Evolutionary conservation across 30 jellyfish, hydroid and myxozoan species (phyloP).

Genomic region (Pelagia noctiluca): DNA sequence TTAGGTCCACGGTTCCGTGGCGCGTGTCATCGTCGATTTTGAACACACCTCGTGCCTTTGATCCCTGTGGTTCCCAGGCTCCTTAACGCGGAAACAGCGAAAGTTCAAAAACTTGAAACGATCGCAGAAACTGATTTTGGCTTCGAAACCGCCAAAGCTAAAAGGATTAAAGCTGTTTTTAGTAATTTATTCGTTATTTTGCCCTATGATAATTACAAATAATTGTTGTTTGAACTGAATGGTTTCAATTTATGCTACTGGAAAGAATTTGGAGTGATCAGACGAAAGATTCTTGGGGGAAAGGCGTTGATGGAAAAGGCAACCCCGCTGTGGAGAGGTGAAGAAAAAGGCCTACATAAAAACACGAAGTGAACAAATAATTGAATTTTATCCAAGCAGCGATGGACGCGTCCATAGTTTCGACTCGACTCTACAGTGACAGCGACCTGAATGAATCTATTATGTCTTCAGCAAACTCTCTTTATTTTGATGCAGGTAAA

Average conservation of each 20-base stretch:
- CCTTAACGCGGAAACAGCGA: slow-evolving; percentile 43
- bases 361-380: no score
- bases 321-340: not conserved
- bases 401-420: slow-evolving; percentile 29
- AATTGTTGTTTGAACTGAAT: no score
- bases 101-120: slow-evolving; percentile 57
- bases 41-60: no score
- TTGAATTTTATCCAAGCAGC: not conserved
- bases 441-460: slow-evolving; percentile 61
- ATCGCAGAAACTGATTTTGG: no score
- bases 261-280: not conserved
- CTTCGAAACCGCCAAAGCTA: not conserved
- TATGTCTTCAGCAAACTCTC: slow-evolving; percentile 47
- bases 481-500: slow-evolving; percentile 55
- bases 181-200: not conserved
- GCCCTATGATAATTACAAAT: no score
- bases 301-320: slow-evolving; percentile 4
- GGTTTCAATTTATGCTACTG: not conserved
- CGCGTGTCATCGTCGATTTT: no score
- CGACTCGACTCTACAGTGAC: slow-evolving; percentile 40
- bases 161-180: not conserved
- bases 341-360: no score
- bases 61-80: slow-evolving; percentile 81
- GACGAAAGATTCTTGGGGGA: not conserved
- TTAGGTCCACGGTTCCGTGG: no score